Evolutionary conservation across 2,888 invertebrate species (phyloP), one percentile per base, ranked within the genome.

Genomic region (Drosophila subsilvestris): DNA sequence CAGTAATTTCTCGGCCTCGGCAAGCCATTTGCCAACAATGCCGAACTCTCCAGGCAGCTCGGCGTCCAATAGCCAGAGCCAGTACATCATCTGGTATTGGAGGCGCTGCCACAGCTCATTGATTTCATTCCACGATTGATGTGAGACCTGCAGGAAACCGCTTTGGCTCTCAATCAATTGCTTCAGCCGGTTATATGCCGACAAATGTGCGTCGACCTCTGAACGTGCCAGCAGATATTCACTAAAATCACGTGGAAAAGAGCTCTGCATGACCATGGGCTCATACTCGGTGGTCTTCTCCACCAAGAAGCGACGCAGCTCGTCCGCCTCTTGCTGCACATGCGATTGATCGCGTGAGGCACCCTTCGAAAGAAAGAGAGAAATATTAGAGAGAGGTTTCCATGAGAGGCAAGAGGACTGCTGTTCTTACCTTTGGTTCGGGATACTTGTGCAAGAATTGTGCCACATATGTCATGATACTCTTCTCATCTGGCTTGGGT

Each of bases 391-490:
- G 5, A 32, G 5, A 4, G 1, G 5, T 32, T 32, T 32, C 32
- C 14, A 0, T 5, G 14, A 27, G 44, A 20, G 29, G 5, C 6
- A 29, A 20, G n/a, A 22, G 10, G 10, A 2, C 6, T 18, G 6
- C 3, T 45, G 6, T 29, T 17, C 84, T 89, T 75, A 94, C 94
- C 93, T 95, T 96, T 56, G 97, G 96, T 93, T 97, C 97, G 51
- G 97, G 97, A 93, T 97, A 97, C 93, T 98, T 98, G 92, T 98
- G 98, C 90, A 99, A 94, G 93, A 99, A 99, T 93, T 99, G 98
- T 45, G 99, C 98, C 74, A 99, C 98, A 92, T 99, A 99, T 32
- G 99, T 99, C 98, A 99, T 99, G 86, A 99, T 97, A 74, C 98
- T 98, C 93, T 97, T 96, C 92, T 99, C 99, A 92, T 99, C 99